Evolutionary conservation across 92 coral and sea anemone genomes (phyloP).

Genomic region (Zoanthus gigantus): DNA sequence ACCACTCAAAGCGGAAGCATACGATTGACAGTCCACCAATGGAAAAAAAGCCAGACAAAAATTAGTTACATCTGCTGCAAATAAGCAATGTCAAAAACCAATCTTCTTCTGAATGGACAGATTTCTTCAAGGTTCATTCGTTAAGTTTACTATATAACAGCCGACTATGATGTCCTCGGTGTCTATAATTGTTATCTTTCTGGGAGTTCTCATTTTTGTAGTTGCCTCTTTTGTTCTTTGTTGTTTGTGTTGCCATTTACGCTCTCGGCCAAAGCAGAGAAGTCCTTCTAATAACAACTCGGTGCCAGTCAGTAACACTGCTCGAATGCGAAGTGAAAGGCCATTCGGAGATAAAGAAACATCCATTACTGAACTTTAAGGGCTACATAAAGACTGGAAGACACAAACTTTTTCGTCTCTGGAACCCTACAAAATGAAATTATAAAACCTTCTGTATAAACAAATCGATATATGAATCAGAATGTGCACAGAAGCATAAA

Average conservation of each 20-base stretch:
- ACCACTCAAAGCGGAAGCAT: constrained; percentile 22
- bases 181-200: constrained; percentile 92
- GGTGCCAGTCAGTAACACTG: constrained; percentile 43
- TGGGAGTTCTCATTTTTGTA: constrained; percentile 89
- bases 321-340: constrained; percentile 60
- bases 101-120: not conserved
- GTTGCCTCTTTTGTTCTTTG: constrained; percentile 93
- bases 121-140: not conserved
- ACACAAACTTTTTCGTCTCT: no score
- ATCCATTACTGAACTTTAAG: constrained; percentile 81
- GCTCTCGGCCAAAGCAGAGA: constrained; percentile 76
- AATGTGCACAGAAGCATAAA: no score
- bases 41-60: not conserved
- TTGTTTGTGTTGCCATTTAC: constrained; percentile 88
- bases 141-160: constrained; percentile 23
- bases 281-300: constrained; percentile 18
- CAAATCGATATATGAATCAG: no score
- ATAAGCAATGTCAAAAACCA: constrained; percentile 33
- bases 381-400: no score
- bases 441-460: no score
- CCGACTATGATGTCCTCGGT: constrained; percentile 80
- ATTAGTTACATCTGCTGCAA: constrained; percentile 19
- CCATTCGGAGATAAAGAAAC: constrained; percentile 87
- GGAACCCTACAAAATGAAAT: no score
- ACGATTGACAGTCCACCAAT: constrained; percentile 29